phyloP scores from a whole-genome alignment of 2,888 invertebrate genomes.

The Andrena bucephala region DNA sequence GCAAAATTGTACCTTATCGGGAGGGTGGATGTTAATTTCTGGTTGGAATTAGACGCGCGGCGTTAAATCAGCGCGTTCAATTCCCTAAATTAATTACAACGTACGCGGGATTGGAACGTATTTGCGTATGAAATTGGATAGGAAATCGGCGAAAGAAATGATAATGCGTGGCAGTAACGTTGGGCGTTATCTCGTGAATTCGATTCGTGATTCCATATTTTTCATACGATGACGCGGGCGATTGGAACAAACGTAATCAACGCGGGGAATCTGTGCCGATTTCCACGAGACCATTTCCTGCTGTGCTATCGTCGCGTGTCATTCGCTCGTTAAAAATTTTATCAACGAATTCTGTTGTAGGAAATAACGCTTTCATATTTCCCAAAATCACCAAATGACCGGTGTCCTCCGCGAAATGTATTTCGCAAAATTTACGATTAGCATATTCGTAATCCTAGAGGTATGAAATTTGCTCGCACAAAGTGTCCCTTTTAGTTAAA shows the following conservation, averaged over 20 bases:
- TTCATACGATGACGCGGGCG: conserved; percentile 5
- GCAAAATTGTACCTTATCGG: background rate
- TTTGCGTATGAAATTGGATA: conserved; percentile 9
- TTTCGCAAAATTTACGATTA: no score
- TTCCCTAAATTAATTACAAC: conserved; percentile 19
- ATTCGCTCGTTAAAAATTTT: conserved; percentile 28
- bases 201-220: conserved; percentile 24
- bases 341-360: conserved; percentile 10
- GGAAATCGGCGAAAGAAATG: background rate
- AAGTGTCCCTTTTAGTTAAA: no score
- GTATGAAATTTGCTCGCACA: no score
- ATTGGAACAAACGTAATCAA: conserved; percentile 27
- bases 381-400: background rate
- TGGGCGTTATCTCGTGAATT: conserved; percentile 17
- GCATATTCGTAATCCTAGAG: no score
- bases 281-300: conserved; percentile 1
- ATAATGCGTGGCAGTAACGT: background rate
- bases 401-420: no score
- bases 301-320: conserved; percentile 6
- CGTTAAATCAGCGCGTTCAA: background rate
- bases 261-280: conserved; percentile 17
- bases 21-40: background rate
- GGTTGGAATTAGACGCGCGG: background rate
- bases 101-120: conserved; percentile 4
- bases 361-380: conserved; percentile 28